Percentiles rank a stretch among this genome's conserved stretches.
Evolutionary conservation across 2,113 vertebrate species (phyloP).

Genomic region (Oryzias curvinotus): DNA sequence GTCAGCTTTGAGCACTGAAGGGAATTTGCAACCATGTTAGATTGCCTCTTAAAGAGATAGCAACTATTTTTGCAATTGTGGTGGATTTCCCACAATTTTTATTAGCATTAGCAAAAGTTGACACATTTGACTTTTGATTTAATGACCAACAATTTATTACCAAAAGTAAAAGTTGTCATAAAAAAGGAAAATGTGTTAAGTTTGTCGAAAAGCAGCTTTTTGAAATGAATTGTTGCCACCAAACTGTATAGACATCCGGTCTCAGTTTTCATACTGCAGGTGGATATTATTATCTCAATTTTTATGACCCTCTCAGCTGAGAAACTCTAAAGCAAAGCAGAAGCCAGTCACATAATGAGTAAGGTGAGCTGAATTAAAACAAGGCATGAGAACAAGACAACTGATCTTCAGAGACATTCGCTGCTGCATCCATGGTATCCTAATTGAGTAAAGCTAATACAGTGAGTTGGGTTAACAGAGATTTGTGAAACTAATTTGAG

Average conservation of each 20-base stretch:
- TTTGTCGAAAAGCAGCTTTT: too few relatives aligned
- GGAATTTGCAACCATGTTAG: conserved; percentile 49
- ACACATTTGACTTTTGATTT: conserved; percentile 4
- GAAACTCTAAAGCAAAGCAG: conserved; percentile 29
- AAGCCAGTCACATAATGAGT: conserved; percentile 6
- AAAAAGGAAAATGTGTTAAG: too few relatives aligned
- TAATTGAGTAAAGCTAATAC: background rate
- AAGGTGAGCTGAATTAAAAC: conserved; percentile 51
- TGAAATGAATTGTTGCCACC: too few relatives aligned
- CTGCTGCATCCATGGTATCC: conserved; percentile 4
- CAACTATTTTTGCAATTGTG: conserved; percentile 29
- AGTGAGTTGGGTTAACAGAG: background rate
- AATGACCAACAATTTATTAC: background rate
- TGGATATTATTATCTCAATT: conserved; percentile 14
- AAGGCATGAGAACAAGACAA: conserved; percentile 30
- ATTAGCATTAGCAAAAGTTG: conserved; percentile 1
- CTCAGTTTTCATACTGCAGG: conserved; percentile 4
- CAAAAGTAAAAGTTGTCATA: too few relatives aligned
- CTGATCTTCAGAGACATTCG: background rate
- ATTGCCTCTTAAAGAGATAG: conserved; percentile 35
- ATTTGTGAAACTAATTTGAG: too few relatives aligned
- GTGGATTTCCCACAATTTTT: conserved; percentile 29
- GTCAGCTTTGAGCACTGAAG: conserved; percentile 35
- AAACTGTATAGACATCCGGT: background rate
- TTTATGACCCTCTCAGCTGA: conserved; percentile 42